Percentiles rank a stretch among this genome's conserved stretches.
Evolutionary conservation across 2,113 vertebrate genomes (phyloP).

Genomic region (Ictalurus punctatus): DNA sequence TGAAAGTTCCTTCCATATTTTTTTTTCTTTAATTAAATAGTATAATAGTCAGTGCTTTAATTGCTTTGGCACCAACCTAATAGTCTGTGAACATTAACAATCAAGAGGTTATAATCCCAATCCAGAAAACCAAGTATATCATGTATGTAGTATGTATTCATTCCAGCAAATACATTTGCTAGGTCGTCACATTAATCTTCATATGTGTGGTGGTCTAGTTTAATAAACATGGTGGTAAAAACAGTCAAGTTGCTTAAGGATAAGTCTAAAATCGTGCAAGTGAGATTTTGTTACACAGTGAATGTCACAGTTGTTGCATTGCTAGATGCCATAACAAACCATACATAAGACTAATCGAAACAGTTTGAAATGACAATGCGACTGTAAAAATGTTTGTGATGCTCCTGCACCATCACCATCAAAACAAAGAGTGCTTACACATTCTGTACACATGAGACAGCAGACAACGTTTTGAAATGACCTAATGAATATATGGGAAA

Average conservation of each 20-base stretch:
- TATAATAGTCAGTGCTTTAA: not conserved
- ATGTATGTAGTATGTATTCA: not conserved
- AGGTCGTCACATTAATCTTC: not conserved
- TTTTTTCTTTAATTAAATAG: not conserved
- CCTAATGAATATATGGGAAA: not conserved
- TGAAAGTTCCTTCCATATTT: not conserved
- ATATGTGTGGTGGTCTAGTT: not conserved
- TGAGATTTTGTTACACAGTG: not conserved
- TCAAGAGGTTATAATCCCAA: not conserved
- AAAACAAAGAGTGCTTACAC: not conserved
- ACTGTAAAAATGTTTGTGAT: not conserved
- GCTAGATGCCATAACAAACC: not conserved
- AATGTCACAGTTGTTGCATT: not conserved
- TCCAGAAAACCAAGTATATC: not conserved
- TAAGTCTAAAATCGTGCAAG: not conserved
- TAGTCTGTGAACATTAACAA: not conserved
- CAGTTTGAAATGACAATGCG: not conserved
- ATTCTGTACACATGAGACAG: not conserved
- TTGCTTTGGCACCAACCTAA: not conserved
- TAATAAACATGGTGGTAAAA: not conserved
- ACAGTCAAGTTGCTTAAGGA: not conserved
- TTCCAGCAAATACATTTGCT: not conserved
- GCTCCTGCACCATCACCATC: not conserved
- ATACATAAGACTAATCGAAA: not conserved
- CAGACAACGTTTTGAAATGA: not conserved